Conservation (phyloP, 2,113 vertebrate genomes). For the Spea bombifrons region DNA sequence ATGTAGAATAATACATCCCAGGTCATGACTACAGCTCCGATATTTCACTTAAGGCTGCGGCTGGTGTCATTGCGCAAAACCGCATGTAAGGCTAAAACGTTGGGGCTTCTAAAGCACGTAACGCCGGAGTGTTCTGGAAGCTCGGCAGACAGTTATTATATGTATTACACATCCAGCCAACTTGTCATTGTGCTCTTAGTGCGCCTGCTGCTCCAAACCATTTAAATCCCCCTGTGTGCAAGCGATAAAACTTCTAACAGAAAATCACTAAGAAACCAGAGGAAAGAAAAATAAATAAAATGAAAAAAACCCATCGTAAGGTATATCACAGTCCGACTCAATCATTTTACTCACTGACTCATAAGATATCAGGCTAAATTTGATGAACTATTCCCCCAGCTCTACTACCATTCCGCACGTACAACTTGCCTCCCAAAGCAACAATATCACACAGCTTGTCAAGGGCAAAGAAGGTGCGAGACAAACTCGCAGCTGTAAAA, state of each 20-base stretch:
- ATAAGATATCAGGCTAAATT: constrained; percentile 5
- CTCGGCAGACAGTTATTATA: too few species aligned
- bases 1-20: too few species aligned
- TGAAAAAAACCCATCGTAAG: constrained; percentile 7
- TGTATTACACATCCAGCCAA: background rate
- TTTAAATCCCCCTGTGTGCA: background rate
- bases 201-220: too few species aligned
- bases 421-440: background rate
- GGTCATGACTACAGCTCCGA: too few species aligned
- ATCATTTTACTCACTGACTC: constrained; percentile 9
- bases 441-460: background rate
- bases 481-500: background rate
- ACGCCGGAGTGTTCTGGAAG: too few species aligned
- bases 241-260: constrained; percentile 4
- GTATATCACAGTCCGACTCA: constrained; percentile 1
- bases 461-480: constrained; percentile 7
- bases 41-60: too few species aligned
- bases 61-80: too few species aligned
- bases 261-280: background rate
- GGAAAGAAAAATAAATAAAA: too few species aligned
- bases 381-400: constrained; percentile 20
- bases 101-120: too few species aligned
- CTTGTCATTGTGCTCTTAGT: too few species aligned
- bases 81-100: too few species aligned
- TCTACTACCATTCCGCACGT: background rate